These are phyloP conservation scores for Papilio aristodemus DNA, from an alignment of 1,140 invertebrate genomes.

Conservation along the genomic window DNA sequence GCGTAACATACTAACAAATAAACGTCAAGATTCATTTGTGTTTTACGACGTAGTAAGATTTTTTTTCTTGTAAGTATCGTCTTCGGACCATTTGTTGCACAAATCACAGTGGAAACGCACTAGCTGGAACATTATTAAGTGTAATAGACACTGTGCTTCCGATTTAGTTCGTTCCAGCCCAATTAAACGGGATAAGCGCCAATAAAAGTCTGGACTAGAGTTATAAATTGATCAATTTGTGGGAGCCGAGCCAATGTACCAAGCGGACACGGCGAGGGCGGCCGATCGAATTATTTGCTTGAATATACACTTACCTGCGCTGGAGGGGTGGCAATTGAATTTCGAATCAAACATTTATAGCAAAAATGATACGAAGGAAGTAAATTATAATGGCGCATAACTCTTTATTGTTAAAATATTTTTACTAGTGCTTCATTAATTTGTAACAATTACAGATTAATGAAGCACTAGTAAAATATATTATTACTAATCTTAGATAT, in stretches of 20 bases:
- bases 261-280: background rate
- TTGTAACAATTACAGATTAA: no score
- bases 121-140: conserved; percentile 43
- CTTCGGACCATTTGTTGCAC: conserved; percentile 12
- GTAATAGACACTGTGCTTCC: conserved; percentile 47
- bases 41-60: background rate
- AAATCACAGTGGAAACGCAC: conserved; percentile 3
- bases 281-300: conserved; percentile 32
- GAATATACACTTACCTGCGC: conserved; percentile 33
- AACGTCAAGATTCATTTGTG: background rate
- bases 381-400: background rate
- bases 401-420: background rate
- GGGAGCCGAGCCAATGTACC: conserved; percentile 41
- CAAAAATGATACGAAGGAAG: conserved; percentile 16
- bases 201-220: conserved; percentile 60
- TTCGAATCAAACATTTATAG: conserved; percentile 24
- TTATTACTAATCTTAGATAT: no score
- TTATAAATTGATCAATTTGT: conserved; percentile 70
- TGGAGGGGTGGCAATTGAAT: conserved; percentile 27
- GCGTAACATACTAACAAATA: background rate
- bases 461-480: no score
- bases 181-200: conserved; percentile 66
- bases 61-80: background rate
- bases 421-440: no score
- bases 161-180: conserved; percentile 53